phyloP scores from a whole-genome alignment of 2,113 vertebrate genomes.

The Axis porcinus region DNA sequence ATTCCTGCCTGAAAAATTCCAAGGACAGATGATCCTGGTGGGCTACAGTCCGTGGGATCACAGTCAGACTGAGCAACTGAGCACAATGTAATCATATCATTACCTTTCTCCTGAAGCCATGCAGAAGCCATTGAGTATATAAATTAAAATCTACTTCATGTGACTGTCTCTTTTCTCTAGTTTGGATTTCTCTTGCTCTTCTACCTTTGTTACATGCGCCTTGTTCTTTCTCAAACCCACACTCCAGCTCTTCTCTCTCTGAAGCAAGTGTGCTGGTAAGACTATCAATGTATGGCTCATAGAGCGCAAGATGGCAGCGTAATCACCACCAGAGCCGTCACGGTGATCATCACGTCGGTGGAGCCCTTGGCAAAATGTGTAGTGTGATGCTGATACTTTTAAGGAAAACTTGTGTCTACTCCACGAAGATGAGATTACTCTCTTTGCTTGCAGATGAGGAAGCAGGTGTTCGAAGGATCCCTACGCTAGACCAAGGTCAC shows the following conservation, averaged over 20 bases:
- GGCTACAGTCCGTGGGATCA: not conserved
- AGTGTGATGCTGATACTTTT: fast-evolving
- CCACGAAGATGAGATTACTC: not conserved
- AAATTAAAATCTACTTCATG: not conserved
- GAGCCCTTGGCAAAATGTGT: no score
- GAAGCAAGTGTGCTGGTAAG: not conserved
- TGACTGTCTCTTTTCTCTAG: not conserved
- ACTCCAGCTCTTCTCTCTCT: not conserved
- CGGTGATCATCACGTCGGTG: fast-evolving
- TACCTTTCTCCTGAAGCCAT: not conserved
- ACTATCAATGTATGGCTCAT: not conserved
- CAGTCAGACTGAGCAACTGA: not conserved
- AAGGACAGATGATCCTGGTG: not conserved
- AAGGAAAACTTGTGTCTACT: not conserved
- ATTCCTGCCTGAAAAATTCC: not conserved
- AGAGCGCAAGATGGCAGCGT: not conserved
- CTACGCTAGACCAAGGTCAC: not conserved
- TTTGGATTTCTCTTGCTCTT: not conserved
- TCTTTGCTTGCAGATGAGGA: not conserved
- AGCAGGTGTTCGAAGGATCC: not conserved
- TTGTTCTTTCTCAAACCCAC: not conserved
- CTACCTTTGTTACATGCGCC: fast-evolving
- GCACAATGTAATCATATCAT: not conserved
- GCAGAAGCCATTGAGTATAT: not conserved
- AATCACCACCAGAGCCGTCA: fast-evolving